Conservation (phyloP, 2,888 invertebrate genomes). For the Euphydryas editha region DNA sequence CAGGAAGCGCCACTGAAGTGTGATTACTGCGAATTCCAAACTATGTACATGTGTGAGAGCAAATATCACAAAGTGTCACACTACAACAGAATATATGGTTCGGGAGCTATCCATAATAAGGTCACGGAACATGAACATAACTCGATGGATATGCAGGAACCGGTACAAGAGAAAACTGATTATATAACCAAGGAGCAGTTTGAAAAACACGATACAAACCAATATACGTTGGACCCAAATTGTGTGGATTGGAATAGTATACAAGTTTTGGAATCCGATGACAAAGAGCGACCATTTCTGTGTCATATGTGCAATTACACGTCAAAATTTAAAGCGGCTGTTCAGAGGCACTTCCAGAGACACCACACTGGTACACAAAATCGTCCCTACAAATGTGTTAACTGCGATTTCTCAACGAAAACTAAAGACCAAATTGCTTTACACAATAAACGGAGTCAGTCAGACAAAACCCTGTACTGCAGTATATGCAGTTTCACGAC, state of each 20-base stretch:
- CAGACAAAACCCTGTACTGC: slow-evolving; percentile 49
- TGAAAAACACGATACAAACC: slow-evolving; percentile 43
- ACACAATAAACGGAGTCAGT: slow-evolving; percentile 65
- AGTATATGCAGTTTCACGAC: slow-evolving; percentile 55
- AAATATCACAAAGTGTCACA: slow-evolving; percentile 59
- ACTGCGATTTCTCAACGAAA: slow-evolving; percentile 69
- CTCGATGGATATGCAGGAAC: background rate
- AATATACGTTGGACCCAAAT: slow-evolving; percentile 56
- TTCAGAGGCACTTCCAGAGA: slow-evolving; percentile 67
- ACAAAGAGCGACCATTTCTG: slow-evolving; percentile 59
- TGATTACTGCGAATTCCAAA: slow-evolving; percentile 56
- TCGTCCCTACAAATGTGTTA: slow-evolving; percentile 63
- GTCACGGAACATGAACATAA: slow-evolving; percentile 7
- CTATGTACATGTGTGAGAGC: slow-evolving; percentile 59
- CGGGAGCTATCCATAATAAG: slow-evolving; percentile 18
- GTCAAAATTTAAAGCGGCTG: slow-evolving; percentile 65
- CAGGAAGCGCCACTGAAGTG: slow-evolving; percentile 54
- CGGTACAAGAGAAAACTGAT: slow-evolving; percentile 20
- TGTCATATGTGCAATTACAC: slow-evolving; percentile 61
- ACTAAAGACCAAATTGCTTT: slow-evolving; percentile 68
- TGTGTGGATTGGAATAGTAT: slow-evolving; percentile 62
- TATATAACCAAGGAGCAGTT: slow-evolving; percentile 16
- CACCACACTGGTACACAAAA: slow-evolving; percentile 60
- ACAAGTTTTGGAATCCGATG: slow-evolving; percentile 56
- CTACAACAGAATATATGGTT: slow-evolving; percentile 43